phyloP scores from a whole-genome alignment of 2,113 vertebrate species.

The Gasterosteus aculeatus region DNA sequence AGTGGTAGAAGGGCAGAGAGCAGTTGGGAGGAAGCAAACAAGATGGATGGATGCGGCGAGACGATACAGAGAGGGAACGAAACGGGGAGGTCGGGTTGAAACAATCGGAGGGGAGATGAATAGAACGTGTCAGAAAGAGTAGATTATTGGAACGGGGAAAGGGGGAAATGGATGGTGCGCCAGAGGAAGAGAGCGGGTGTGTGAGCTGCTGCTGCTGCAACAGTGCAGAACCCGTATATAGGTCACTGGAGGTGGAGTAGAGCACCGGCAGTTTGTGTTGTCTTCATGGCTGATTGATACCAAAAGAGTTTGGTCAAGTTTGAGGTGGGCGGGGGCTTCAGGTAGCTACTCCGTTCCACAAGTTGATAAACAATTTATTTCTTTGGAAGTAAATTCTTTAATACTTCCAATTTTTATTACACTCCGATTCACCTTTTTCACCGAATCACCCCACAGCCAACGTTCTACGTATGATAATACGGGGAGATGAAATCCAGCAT shows the following conservation, averaged over 20 bases:
- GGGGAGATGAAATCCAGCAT: too few species aligned
- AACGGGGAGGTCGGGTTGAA: constrained; percentile 57
- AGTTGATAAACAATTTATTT: background rate
- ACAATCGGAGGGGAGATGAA: constrained; percentile 67
- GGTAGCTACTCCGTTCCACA: background rate
- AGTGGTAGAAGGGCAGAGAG: constrained; percentile 55
- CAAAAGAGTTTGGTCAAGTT: background rate
- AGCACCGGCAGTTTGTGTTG: constrained; percentile 14
- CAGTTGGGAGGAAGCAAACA: constrained; percentile 50
- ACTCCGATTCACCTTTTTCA: background rate
- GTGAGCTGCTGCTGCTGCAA: constrained; percentile 8
- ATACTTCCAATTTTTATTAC: background rate
- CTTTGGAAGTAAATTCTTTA: background rate
- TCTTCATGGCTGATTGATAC: background rate
- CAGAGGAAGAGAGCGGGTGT: background rate
- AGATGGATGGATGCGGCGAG: constrained; percentile 64
- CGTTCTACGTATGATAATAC: background rate
- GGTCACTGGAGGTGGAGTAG: constrained; percentile 56
- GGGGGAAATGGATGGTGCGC: constrained; percentile 55
- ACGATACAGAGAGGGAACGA: constrained; percentile 45
- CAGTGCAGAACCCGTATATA: constrained; percentile 56
- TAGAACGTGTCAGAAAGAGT: constrained; percentile 62
- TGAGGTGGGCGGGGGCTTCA: background rate
- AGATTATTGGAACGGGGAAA: constrained; percentile 64
- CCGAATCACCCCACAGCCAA: background rate